phyloP scores from a whole-genome alignment of 2,113 vertebrate species.

The Platysternon megacephalum region DNA sequence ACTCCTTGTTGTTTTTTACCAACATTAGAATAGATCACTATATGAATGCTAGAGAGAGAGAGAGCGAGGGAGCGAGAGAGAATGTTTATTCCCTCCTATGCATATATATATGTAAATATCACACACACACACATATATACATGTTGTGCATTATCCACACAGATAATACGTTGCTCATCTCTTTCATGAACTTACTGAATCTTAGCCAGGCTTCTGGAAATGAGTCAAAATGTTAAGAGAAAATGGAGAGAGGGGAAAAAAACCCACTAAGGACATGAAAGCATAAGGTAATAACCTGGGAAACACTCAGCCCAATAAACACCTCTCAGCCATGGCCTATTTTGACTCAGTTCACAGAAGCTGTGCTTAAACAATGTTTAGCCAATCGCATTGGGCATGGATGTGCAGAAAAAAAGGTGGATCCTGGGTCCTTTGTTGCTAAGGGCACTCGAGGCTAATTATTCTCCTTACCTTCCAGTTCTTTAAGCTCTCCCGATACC shows the following conservation, averaged over 20 bases:
- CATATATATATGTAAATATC: not conserved
- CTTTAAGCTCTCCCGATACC: not conserved
- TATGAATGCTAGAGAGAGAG: not conserved
- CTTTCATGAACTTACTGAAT: not conserved
- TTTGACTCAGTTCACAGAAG: not conserved
- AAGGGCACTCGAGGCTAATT: rapidly evolving
- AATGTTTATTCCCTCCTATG: not conserved
- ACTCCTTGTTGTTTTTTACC: no score
- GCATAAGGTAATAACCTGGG: not conserved
- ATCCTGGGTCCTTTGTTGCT: not conserved
- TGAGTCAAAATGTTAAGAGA: not conserved
- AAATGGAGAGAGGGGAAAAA: not conserved
- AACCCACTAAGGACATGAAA: not conserved
- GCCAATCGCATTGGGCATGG: not conserved
- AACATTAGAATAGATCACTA: not conserved
- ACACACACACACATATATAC: not conserved
- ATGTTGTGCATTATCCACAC: not conserved
- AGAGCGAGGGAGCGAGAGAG: no score
- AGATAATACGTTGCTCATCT: not conserved
- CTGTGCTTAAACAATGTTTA: not conserved
- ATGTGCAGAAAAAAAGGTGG: not conserved
- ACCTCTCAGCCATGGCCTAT: not conserved
- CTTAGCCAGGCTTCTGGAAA: not conserved
- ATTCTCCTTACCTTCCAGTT: not conserved
- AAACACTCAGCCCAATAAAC: not conserved